Evolutionary conservation across 1,140 invertebrate species (phyloP).

Genomic region (Agrypnia vestita): DNA sequence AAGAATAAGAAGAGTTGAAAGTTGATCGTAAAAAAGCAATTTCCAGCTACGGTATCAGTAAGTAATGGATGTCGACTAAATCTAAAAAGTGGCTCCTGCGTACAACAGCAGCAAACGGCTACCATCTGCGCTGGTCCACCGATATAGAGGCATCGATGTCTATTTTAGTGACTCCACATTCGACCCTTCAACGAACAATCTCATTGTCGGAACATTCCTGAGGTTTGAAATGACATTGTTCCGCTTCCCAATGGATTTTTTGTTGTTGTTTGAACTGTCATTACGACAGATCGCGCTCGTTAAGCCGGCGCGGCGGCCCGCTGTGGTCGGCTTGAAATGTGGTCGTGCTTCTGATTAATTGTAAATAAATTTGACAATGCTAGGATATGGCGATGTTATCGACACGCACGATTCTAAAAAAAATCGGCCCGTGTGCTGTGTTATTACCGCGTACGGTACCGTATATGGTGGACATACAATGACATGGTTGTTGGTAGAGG

Average conservation of each 20-base stretch:
- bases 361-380: no score
- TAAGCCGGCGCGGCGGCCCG: no score
- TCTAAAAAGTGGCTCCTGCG: background rate
- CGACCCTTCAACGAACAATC: conserved; percentile 20
- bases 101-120: background rate
- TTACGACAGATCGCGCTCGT: background rate
- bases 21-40: conserved; percentile 21
- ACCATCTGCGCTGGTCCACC: conserved; percentile 25
- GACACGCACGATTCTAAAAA: no score
- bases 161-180: conserved; percentile 30
- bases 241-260: conserved; percentile 5
- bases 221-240: background rate
- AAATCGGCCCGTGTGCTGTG: no score
- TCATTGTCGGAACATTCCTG: conserved; percentile 21
- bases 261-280: conserved; percentile 1
- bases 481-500: no score
- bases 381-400: no score
- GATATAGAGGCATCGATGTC: conserved; percentile 21
- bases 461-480: no score
- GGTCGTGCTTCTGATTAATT: no score
- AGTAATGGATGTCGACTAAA: background rate
- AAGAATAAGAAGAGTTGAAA: conserved; percentile 25
- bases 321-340: no score
- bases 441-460: no score
- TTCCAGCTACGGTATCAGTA: background rate